Conservation (phyloP, 2,888 invertebrate genomes). For the Crossocerus cetratus region DNA sequence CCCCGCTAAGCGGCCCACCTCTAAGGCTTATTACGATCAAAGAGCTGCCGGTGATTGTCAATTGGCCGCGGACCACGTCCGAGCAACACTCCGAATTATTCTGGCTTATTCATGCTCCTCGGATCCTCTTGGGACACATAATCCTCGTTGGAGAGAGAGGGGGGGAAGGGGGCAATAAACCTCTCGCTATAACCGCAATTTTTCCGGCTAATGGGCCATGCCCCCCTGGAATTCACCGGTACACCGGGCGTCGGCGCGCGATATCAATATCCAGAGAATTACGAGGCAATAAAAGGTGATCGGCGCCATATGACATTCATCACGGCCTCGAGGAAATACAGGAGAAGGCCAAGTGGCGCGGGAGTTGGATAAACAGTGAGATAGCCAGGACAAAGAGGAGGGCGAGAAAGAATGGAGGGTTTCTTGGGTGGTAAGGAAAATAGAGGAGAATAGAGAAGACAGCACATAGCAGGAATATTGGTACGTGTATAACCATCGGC, state of each 20-base stretch:
- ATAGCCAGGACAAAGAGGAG: background rate
- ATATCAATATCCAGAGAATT: background rate
- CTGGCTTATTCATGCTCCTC: no score
- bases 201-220: no score
- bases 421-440: constrained; percentile 36
- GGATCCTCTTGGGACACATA: no score
- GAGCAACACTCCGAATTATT: no score
- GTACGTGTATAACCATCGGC: constrained; percentile 43
- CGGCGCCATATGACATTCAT: constrained; percentile 14
- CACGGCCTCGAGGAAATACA: background rate
- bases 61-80: no score
- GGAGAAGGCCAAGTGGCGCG: background rate
- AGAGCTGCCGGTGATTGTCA: no score
- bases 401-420: constrained; percentile 15
- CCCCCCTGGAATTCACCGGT: background rate
- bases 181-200: no score
- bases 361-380: background rate
- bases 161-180: background rate
- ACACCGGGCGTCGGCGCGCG: background rate
- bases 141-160: background rate
- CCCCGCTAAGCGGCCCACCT: no score
- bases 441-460: constrained; percentile 36
- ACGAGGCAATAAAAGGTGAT: background rate
- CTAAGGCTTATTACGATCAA: no score
- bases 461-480: constrained; percentile 46